phyloP scores from a whole-genome alignment of 2,888 invertebrate genomes.

The Chirona hameri region DNA sequence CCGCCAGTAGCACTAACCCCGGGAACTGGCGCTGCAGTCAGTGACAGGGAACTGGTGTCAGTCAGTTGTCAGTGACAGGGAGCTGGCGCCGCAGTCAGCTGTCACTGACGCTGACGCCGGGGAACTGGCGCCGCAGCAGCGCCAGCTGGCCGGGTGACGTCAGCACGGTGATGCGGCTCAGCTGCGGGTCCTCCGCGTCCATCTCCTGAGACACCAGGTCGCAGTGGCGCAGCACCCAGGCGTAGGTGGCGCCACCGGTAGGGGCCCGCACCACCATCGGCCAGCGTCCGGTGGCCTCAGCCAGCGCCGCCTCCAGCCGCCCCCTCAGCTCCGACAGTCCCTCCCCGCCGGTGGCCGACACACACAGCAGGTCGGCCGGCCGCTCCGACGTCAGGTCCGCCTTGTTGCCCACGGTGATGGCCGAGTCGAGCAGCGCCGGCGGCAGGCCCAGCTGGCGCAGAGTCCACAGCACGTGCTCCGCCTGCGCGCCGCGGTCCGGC shows the following conservation, averaged over 20 bases:
- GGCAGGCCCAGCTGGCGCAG: slow-evolving; percentile 55
- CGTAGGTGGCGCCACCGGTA: slow-evolving; percentile 55
- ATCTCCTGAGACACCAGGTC: neutral
- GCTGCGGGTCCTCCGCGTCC: neutral
- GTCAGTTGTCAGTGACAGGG: too few species aligned
- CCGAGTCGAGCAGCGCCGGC: slow-evolving; percentile 50
- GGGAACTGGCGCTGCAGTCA: slow-evolving; percentile 1
- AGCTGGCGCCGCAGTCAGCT: neutral
- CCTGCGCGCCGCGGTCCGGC: slow-evolving; percentile 63
- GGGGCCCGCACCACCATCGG: slow-evolving; percentile 56
- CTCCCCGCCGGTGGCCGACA: neutral
- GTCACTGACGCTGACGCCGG: neutral
- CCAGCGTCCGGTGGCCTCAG: slow-evolving; percentile 54
- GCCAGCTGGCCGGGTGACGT: neutral
- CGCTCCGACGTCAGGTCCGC: slow-evolving; percentile 54
- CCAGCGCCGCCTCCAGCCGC: slow-evolving; percentile 52
- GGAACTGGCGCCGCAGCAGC: slow-evolving; percentile 1
- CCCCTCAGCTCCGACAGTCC: slow-evolving; percentile 52
- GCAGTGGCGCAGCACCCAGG: slow-evolving; percentile 36
- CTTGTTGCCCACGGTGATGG: slow-evolving; percentile 72
- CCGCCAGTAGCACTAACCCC: neutral
- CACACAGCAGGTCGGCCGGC: neutral
- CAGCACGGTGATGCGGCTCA: neutral
- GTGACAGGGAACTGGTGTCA: too few species aligned
- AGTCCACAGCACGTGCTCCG: slow-evolving; percentile 63